Evolutionary conservation across 2,113 vertebrate genomes (phyloP), one percentile per base, ranked within the genome.

Genomic region (Leptosomus discolor): DNA sequence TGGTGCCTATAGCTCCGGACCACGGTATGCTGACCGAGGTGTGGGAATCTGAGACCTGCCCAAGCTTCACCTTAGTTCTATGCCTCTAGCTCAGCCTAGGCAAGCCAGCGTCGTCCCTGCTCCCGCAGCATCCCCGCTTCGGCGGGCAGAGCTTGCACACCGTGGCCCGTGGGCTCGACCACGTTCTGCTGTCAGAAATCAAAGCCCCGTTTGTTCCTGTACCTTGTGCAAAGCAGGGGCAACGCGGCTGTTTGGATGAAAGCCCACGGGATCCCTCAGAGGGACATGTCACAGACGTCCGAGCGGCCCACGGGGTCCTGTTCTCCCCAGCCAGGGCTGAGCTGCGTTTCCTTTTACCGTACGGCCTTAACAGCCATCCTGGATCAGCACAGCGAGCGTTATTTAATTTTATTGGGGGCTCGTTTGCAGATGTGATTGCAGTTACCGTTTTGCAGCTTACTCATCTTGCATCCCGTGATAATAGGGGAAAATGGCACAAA

Each of bases 301-400:
- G 26, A 94, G 61, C 82, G 88, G 91, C 80, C 95, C 94, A 82
- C 80, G 92, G 94, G 90, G 92, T 95, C 94, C 86, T 94, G 75
- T 93, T 95, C 82, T 81, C 76, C 92, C 71, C 95, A 94, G 45
- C 39, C 37, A 68, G 70, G 85, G 67, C 69, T 76, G 86, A 87
- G 80, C 80, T 91, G 76, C 32, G 1, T 75, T 95, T 95, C 45
- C 56, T 73, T 92, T 94, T 78, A 90, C 93, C 69, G 78, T 70
- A 57, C 48, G 71, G 53, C 29, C 80, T 91, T 94, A 89, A 96
- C 65, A 94, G 79, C 3, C 1, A 63, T 37, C 91, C 89, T 89
- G 75, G 88, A 97, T 96, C 88, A 86, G 60, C 43, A 54, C 39
- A 18, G 51, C 56, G 87, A 92, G 41, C 23, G 21, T 79, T 79